A percentile compares a stretch with the other conserved stretches of the same genome.
phyloP scores from a whole-genome alignment of 2,113 vertebrate genomes.

The Zosterops japonicus region DNA sequence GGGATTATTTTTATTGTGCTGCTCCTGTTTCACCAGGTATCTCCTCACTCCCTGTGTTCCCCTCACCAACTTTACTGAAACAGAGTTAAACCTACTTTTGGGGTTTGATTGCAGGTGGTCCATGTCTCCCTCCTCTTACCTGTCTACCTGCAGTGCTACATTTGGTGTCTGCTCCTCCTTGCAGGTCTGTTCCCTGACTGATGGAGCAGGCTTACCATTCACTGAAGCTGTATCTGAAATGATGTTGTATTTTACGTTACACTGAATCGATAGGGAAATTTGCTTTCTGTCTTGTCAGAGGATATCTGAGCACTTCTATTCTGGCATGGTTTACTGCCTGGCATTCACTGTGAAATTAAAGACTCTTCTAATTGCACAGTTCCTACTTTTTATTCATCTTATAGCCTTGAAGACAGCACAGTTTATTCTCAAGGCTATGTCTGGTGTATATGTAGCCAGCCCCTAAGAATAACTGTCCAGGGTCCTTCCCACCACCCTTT shows the following conservation, averaged over 20 bases:
- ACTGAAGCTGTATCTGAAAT: not conserved
- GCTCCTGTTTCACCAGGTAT: not conserved
- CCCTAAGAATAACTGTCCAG: not conserved
- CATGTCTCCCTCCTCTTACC: not conserved
- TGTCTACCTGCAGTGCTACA: accelerated
- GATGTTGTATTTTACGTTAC: not conserved
- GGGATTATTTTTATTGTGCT: not conserved
- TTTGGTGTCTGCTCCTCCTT: not conserved
- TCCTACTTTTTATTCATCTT: not conserved
- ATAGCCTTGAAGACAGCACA: not conserved
- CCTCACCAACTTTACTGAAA: not conserved
- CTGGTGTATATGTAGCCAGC: not conserved
- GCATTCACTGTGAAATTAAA: not conserved
- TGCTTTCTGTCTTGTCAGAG: not conserved
- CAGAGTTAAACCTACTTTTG: not conserved
- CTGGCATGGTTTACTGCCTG: not conserved
- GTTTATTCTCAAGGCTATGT: not conserved
- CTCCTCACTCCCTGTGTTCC: not conserved
- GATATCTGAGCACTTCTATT: not conserved
- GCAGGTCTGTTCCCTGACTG: not conserved
- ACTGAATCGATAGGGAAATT: not conserved
- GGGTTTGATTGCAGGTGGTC: not conserved
- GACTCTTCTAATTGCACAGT: not conserved
- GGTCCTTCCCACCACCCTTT: not conserved
- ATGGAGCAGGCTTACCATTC: not conserved